Conservation (phyloP, 2,797 vertebrate species). For the Crotalus adamanteus region DNA sequence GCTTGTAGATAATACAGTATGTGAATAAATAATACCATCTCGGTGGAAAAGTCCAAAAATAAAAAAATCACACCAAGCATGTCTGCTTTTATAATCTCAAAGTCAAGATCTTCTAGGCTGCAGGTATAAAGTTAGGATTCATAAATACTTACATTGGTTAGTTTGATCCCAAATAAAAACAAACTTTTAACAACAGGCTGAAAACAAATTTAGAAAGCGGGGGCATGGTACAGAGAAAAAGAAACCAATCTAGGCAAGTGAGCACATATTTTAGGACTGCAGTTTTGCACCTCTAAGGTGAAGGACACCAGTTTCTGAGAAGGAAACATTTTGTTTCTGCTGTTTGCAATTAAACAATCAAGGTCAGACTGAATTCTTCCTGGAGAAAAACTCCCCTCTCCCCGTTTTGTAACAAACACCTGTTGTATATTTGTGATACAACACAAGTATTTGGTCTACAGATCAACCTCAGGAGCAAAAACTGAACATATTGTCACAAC, state of each 20-base stretch:
- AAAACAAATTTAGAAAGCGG: constrained; percentile 67
- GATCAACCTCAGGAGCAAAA: constrained; percentile 40
- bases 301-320: constrained; percentile 51
- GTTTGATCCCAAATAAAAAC: constrained; percentile 66
- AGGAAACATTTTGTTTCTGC: constrained; percentile 54
- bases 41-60: not conserved
- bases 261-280: constrained; percentile 17
- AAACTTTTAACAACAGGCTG: constrained; percentile 49
- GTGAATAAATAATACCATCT: not conserved
- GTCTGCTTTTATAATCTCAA: not conserved
- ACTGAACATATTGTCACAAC: constrained; percentile 35
- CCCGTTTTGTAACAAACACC: constrained; percentile 46
- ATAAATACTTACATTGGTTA: constrained; percentile 70
- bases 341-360: constrained; percentile 55
- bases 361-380: constrained; percentile 58
- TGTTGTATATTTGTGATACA: constrained; percentile 41
- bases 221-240: not conserved
- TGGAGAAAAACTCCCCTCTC: constrained; percentile 31
- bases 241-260: constrained; percentile 11
- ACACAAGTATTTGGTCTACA: constrained; percentile 60
- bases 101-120: not conserved
- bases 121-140: constrained; percentile 59
- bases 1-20: not conserved
- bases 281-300: constrained; percentile 35
- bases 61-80: not conserved